Evolutionary conservation across 2,113 vertebrate species (phyloP), one percentile per base, ranked within the genome.

Genomic region (Nothoprocta perdicaria): DNA sequence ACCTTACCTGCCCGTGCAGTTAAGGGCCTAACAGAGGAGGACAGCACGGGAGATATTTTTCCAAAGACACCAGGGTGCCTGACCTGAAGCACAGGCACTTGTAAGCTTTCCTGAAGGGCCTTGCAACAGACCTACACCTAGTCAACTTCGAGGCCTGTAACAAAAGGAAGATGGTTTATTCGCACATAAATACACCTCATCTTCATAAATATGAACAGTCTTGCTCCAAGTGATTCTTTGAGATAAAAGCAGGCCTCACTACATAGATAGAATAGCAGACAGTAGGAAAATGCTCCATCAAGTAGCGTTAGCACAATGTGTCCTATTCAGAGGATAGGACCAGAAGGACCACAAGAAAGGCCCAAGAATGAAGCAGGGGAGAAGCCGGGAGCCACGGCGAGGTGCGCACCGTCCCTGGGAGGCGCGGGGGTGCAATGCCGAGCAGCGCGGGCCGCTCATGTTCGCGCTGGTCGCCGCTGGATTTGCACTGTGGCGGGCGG

Each of bases 1-100:
- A 65, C 17, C 26, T 17, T 3, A 3, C 0, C 0, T 10, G 12
- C 21, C 48, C 23, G 7, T 3, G 19, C 41, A 4, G 17, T 0
- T 31, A 35, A 45, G 23, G 0, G 22, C 3, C 0, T 16, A 11
- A 8, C 9, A 14, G 22, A 15, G 74, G 11, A 6, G 0, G 43
- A 8, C 21, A 1, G 3, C 1, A 4, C 5, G 11, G 21, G 22
- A 14, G 17, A 1, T 3, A 29, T 10, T 41, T 21, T 14, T 8
- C 75, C 38, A 0, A 0, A 16, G 2, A 23, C 1, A 1, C 12
- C 45, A 17, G 43, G 14, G 0, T 1, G 7, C 23, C 48, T 29
- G 38, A 55, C 1, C 2, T 3, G 5, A 35, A 23, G 43, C 14
- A 5, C 6, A 8, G 2, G 15, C 61, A 27, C 33, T 46, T 21